Conservation (phyloP, 2,113 vertebrate species). For the Ictalurus punctatus region DNA sequence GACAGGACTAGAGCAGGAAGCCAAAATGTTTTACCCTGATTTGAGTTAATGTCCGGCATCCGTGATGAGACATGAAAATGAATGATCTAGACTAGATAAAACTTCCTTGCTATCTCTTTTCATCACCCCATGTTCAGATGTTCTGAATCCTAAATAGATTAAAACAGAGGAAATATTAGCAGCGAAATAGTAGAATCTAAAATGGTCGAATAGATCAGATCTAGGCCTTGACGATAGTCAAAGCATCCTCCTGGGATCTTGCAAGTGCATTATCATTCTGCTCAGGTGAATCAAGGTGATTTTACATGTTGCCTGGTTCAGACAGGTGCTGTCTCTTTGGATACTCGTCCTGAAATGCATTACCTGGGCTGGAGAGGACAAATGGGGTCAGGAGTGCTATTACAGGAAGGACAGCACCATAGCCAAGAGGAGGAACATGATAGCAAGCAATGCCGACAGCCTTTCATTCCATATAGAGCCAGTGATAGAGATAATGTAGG, state of each 20-base stretch:
- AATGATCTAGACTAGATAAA: background rate
- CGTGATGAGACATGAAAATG: background rate
- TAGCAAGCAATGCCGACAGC: background rate
- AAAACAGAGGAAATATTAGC: background rate
- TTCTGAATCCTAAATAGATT: background rate
- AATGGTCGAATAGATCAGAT: background rate
- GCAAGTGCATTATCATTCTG: background rate
- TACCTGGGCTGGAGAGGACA: slow-evolving; percentile 9
- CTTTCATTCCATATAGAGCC: slow-evolving; percentile 4
- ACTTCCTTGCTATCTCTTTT: background rate
- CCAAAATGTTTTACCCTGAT: background rate
- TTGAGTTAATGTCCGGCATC: background rate
- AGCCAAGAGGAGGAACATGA: background rate
- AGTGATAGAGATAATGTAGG: background rate
- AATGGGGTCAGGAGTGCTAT: slow-evolving; percentile 20
- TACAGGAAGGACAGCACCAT: slow-evolving; percentile 6
- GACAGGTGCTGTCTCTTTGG: background rate
- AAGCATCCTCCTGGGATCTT: background rate
- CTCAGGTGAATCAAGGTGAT: background rate
- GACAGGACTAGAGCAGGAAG: background rate
- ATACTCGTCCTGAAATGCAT: background rate
- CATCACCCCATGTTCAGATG: background rate
- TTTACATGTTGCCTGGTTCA: slow-evolving; percentile 8
- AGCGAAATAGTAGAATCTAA: background rate
- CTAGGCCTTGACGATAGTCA: background rate